Conservation (phyloP, 2,797 vertebrate species). For the Lindbergichthys nudifrons region DNA sequence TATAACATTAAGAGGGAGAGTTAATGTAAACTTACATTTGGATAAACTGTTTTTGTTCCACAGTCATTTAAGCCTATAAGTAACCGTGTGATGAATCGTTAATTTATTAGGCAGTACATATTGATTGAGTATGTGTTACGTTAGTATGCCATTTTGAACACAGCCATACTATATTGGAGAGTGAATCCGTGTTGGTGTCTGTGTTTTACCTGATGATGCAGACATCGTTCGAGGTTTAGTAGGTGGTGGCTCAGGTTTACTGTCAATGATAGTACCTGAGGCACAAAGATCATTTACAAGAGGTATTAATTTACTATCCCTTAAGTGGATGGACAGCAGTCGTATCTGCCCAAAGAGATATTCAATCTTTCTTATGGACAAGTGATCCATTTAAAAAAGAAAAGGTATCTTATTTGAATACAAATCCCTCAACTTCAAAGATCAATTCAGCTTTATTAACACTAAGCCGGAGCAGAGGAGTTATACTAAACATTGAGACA, state of each 20-base stretch:
- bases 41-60: too few relatives aligned
- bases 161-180: background rate
- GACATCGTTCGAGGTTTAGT: conserved; percentile 95
- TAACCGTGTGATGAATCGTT: too few relatives aligned
- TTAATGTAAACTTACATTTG: too few relatives aligned
- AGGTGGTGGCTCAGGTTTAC: conserved; percentile 88
- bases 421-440: conserved; percentile 40
- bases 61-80: too few relatives aligned
- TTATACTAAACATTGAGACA: conserved; percentile 30
- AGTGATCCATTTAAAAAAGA: conserved; percentile 3
- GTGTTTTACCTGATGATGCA: conserved; percentile 90
- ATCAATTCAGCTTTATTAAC: conserved; percentile 39
- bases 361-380: conserved; percentile 28
- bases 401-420: conserved; percentile 28
- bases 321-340: conserved; percentile 7
- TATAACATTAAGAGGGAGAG: too few relatives aligned
- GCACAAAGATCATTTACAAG: conserved; percentile 55
- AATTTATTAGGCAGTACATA: too few relatives aligned
- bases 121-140: too few relatives aligned
- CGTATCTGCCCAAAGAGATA: conserved; percentile 23
- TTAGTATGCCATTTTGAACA: too few relatives aligned
- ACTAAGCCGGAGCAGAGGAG: conserved; percentile 12
- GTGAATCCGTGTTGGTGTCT: background rate
- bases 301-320: conserved; percentile 13
- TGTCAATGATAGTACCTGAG: conserved; percentile 95